Base-by-base conservation (phyloP, 2,797 vertebrate genomes). In the Molossus alvarezi region DNA sequence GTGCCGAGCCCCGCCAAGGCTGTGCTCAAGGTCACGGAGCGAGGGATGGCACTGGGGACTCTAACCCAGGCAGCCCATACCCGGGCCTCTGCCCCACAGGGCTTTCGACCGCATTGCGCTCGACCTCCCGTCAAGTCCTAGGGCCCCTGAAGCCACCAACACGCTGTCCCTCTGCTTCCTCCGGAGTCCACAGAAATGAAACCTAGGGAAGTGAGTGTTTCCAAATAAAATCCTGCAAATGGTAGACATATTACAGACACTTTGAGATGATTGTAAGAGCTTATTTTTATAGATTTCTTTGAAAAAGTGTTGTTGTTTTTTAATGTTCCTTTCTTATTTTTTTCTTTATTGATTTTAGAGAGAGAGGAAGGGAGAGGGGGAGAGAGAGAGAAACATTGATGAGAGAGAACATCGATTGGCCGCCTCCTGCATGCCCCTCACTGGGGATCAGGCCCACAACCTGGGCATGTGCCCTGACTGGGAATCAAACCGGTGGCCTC, bases 261-360 rank as follows among this genome's bases (percentile, higher is more conserved):
- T 45, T 18, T 41, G 80, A 86, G 83, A 23, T 90, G 37, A 57
- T 83, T 91, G 95, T 48, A 80, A 87, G 37, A 84, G 53, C 37
- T 93, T 27, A 1, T 79, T 18, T 72, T 80, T 82, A 67, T 55
- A 60, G 33, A 37, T 75, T 62, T 86, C 27, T 79, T 91, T 77
- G 37, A 45, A 94, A 76, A 91, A 76, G 33, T 33, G 33, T 33
- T 33, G 33, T 33, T 33, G 2, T 33, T 33, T 33, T 33, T 33
- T 33, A 33, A 33, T 33, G 33, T 33, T 33, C 33, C 33, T 33
- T 33, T 33, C 33, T 45, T 45, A 45, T 45, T 45, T 45, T 41
- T 45, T 45, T 45, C 41, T 45, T 45, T 45, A 45, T 45, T 45
- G 41, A 45, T 45, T 45, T 45, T 45, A 45, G 4, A 45, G 41